phyloP scores from a whole-genome alignment of 2,113 vertebrate genomes.

The Delphinus delphis region DNA sequence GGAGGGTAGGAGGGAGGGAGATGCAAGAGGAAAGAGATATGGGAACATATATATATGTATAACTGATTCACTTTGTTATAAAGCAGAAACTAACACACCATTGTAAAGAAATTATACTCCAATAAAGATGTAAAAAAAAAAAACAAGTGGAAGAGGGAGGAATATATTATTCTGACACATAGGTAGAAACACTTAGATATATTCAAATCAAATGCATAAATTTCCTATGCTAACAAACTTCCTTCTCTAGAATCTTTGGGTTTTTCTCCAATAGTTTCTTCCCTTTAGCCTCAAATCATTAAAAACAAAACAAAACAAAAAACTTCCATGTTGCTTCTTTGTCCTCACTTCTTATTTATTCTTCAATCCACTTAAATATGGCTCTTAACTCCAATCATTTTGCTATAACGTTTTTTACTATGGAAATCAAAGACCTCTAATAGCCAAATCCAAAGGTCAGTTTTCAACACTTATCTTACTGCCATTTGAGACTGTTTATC shows the following conservation, averaged over 20 bases:
- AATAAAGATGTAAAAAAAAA: background rate
- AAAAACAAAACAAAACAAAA: background rate
- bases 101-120: too few species aligned
- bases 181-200: background rate
- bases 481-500: slow-evolving; percentile 18
- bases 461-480: background rate
- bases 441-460: background rate
- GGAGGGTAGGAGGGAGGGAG: too few species aligned
- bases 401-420: background rate
- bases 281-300: background rate
- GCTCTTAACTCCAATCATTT: background rate
- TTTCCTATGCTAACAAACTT: background rate
- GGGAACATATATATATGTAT: too few species aligned
- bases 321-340: background rate
- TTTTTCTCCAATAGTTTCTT: slow-evolving; percentile 16
- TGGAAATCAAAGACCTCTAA: background rate
- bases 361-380: background rate
- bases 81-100: too few species aligned
- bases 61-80: too few species aligned
- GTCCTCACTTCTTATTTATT: background rate
- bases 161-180: background rate
- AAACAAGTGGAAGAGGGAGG: background rate
- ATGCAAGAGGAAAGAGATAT: too few species aligned
- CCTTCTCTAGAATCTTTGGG: background rate
- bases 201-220: background rate